A percentile compares a stretch with the other conserved stretches of the same genome.
Evolutionary conservation across 2,113 vertebrate species (phyloP).

Genomic region (Fulmarus glacialis): DNA sequence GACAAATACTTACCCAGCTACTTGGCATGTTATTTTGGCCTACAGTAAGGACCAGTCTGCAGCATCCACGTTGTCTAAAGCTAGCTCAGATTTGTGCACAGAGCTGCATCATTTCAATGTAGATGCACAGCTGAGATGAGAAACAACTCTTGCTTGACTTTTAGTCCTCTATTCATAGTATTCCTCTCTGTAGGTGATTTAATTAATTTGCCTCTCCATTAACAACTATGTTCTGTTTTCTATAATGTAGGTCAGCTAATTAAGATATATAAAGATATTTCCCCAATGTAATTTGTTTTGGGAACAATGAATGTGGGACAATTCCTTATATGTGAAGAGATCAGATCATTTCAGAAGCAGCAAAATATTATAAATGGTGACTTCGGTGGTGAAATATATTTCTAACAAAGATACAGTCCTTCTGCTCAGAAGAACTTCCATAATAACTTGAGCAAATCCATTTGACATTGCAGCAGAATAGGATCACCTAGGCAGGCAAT

Average conservation of each 20-base stretch:
- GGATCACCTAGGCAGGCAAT: neutral
- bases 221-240: conserved; percentile 32
- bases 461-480: neutral
- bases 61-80: neutral
- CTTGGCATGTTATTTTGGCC: neutral
- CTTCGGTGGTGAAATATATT: neutral
- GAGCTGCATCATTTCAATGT: neutral
- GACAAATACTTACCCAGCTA: neutral
- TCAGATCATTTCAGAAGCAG: neutral
- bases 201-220: conserved; percentile 41
- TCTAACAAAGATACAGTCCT: neutral
- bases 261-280: conserved; percentile 66
- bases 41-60: neutral
- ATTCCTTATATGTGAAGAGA: neutral
- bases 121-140: neutral
- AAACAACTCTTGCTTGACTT: neutral
- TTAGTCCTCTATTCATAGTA: conserved; percentile 8
- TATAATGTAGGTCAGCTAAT: conserved; percentile 57
- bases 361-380: neutral
- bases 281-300: conserved; percentile 46
- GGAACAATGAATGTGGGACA: conserved; percentile 50
- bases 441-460: neutral
- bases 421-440: neutral
- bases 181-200: conserved; percentile 17
- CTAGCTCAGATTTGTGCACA: neutral